These are phyloP conservation scores for Siderastrea siderea DNA, from an alignment of 92 coral and sea anemone genomes.

Conservation along the genomic window DNA sequence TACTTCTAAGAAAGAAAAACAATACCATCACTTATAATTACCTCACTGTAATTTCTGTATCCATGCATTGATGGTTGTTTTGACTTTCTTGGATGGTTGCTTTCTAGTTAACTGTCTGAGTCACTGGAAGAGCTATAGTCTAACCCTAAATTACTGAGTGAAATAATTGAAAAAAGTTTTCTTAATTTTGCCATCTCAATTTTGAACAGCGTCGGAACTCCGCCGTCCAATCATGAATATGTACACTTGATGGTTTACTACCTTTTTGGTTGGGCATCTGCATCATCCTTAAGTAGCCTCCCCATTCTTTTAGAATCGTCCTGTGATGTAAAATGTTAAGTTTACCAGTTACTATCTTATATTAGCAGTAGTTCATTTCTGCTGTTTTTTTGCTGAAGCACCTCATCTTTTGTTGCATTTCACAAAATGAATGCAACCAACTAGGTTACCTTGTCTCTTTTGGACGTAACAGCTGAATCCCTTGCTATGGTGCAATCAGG, in stretches of 20 bases:
- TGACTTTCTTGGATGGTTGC: neutral
- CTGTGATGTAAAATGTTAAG: neutral
- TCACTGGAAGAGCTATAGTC: conserved; percentile 78
- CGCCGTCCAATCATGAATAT: too few relatives aligned
- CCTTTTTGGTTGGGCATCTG: neutral
- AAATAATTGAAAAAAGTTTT: neutral
- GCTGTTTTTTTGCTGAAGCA: too few relatives aligned
- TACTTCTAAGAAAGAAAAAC: too few relatives aligned
- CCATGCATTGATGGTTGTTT: too few relatives aligned
- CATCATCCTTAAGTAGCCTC: too few relatives aligned
- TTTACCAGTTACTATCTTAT: neutral
- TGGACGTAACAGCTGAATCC: neutral
- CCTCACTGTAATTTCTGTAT: too few relatives aligned
- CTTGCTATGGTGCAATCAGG: neutral
- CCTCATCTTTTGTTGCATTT: too few relatives aligned
- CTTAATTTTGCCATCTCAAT: too few relatives aligned
- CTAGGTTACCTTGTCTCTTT: neutral
- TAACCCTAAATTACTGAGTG: conserved; percentile 56
- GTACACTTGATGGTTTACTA: neutral
- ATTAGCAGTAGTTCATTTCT: too few relatives aligned
- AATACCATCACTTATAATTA: too few relatives aligned
- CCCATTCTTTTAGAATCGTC: neutral
- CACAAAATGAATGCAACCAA: too few relatives aligned
- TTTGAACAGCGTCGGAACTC: too few relatives aligned
- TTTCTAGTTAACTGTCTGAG: conserved; percentile 35